These are phyloP conservation scores for Pegea sp. DNA, from an alignment of 23 tunicate species.

Conservation along the genomic window DNA sequence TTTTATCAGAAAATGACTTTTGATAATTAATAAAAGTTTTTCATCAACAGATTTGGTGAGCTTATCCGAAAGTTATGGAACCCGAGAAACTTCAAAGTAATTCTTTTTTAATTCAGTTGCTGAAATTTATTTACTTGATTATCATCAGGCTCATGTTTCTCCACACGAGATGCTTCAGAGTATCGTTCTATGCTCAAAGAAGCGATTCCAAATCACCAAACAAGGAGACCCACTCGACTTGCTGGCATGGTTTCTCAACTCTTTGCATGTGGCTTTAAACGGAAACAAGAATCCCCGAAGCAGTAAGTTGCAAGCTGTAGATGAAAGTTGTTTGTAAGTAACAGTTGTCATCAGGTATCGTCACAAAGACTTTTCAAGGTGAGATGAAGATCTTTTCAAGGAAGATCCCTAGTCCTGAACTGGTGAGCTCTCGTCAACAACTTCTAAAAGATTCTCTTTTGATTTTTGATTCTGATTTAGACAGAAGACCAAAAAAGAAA, in stretches of 20 bases:
- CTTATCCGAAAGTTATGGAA: slow-evolving; percentile 86
- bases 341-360: slow-evolving; percentile 13
- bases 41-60: slow-evolving; percentile 46
- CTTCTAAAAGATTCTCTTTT: too few species aligned
- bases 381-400: slow-evolving; percentile 68
- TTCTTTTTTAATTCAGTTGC: neutral
- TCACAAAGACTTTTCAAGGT: slow-evolving; percentile 71
- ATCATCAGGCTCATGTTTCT: slow-evolving; percentile 59
- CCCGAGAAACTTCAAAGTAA: slow-evolving; percentile 65
- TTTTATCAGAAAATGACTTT: too few species aligned
- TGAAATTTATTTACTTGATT: neutral
- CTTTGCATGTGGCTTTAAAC: slow-evolving; percentile 51
- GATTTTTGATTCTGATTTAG: too few species aligned
- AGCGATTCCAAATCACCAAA: slow-evolving; percentile 81
- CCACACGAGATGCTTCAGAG: slow-evolving; percentile 97
- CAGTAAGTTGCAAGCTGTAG: slow-evolving; percentile 16
- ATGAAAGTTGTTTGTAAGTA: neutral
- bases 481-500: slow-evolving; percentile 74
- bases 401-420: slow-evolving; percentile 79
- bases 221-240: slow-evolving; percentile 79
- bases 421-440: too few species aligned
- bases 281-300: slow-evolving; percentile 46
- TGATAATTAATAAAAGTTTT: too few species aligned
- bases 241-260: slow-evolving; percentile 81
- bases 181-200: slow-evolving; percentile 74